A percentile compares a stretch with the other conserved stretches of the same genome.
phyloP scores from a whole-genome alignment of 2,797 vertebrate genomes.

The Falco rusticolus region DNA sequence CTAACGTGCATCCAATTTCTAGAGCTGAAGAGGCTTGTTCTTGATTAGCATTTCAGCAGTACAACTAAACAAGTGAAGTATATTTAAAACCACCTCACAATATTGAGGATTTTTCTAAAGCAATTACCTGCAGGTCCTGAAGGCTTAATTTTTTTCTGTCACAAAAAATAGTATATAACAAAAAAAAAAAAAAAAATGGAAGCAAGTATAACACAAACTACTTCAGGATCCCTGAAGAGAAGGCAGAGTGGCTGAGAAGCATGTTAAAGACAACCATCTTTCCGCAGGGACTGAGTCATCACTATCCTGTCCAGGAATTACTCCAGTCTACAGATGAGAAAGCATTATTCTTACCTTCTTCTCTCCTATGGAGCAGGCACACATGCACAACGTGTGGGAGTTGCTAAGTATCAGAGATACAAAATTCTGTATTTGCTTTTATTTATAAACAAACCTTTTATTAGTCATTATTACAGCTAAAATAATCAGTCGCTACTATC shows the following conservation, averaged over 20 bases:
- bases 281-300: not conserved
- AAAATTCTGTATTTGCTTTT: not conserved
- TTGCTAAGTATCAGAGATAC: not conserved
- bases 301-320: not conserved
- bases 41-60: not conserved
- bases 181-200: not conserved
- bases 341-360: not conserved
- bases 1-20: not conserved
- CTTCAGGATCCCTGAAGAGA: not conserved
- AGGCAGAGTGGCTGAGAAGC: not conserved
- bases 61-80: not conserved
- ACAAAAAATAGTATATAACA: not conserved
- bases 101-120: not conserved
- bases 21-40: not conserved
- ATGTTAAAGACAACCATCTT: not conserved
- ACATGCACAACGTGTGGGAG: not conserved
- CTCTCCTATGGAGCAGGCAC: not conserved
- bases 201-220: not conserved
- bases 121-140: not conserved
- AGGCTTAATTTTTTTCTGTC: not conserved
- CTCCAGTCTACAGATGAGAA: not conserved
- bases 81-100: not conserved
- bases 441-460: not conserved
- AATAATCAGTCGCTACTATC: not conserved
- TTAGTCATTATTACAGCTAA: not conserved